A percentile compares a stretch with the other conserved stretches of the same genome.
These are phyloP conservation scores for Lordiphosa collinella DNA, from an alignment of 1,140 invertebrate species.

Conservation along the genomic window DNA sequence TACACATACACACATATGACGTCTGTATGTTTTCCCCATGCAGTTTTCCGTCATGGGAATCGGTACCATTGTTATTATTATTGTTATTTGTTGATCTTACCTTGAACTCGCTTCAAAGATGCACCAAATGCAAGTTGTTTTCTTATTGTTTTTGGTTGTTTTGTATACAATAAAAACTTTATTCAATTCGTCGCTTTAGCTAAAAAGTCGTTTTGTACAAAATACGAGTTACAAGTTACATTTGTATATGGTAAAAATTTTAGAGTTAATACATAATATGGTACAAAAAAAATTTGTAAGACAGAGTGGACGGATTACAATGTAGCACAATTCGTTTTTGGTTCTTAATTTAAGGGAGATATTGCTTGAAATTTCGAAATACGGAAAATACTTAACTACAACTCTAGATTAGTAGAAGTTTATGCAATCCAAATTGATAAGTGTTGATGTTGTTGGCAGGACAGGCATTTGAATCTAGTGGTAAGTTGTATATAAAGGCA, in stretches of 20 bases:
- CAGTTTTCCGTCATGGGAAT: too few species aligned
- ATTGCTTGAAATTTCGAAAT: too few species aligned
- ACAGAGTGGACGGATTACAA: not conserved
- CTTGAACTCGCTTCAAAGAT: conserved; percentile 34
- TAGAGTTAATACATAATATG: conserved; percentile 24
- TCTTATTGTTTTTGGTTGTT: conserved; percentile 3
- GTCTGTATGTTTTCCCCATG: too few species aligned
- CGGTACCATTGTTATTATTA: too few species aligned
- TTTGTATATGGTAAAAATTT: conserved; percentile 38
- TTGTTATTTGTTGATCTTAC: not conserved
- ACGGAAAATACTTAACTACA: conserved; percentile 38
- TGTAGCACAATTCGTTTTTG: too few species aligned
- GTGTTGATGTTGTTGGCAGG: conserved; percentile 11
- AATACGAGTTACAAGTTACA: conserved; percentile 49
- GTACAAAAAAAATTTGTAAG: conserved; percentile 11
- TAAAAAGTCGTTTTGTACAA: conserved; percentile 67
- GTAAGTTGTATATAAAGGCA: conserved; percentile 42
- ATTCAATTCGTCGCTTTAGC: conserved; percentile 58
- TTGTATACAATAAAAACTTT: conserved; percentile 72
- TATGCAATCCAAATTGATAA: conserved; percentile 58
- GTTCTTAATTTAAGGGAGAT: too few species aligned
- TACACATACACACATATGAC: too few species aligned
- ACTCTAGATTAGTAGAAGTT: conserved; percentile 65
- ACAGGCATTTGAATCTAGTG: conserved; percentile 37
- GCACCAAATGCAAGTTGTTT: conserved; percentile 9